A percentile compares a stretch with the other conserved stretches of the same genome.
Conservation (phyloP, 2,888 invertebrate genomes). For the Pseudanteris insignis region DNA sequence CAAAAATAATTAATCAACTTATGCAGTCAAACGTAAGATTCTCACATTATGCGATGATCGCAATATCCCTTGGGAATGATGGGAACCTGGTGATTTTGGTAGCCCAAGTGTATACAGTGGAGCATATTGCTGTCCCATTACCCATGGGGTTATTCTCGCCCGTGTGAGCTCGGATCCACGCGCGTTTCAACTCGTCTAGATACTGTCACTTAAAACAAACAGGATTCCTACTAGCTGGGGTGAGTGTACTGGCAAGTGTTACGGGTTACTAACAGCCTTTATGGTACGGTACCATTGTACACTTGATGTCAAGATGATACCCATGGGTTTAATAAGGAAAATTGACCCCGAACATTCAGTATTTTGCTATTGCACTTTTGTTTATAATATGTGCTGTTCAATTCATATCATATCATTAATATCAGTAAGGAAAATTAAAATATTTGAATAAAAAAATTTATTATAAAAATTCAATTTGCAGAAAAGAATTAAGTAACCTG, state of each 20-base stretch:
- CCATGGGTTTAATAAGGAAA: slow-evolving; percentile 52
- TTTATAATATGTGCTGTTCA: neutral
- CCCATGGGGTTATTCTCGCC: slow-evolving; percentile 54
- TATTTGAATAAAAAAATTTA: too few species aligned
- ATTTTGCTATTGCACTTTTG: neutral
- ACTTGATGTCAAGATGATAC: slow-evolving; percentile 56
- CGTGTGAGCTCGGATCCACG: slow-evolving; percentile 56
- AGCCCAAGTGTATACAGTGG: slow-evolving; percentile 56
- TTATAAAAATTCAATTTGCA: too few species aligned
- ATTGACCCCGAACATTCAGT: neutral
- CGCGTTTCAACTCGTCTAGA: slow-evolving; percentile 10
- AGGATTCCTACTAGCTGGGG: slow-evolving; percentile 15
- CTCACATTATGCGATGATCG: slow-evolving; percentile 62
- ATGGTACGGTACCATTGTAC: slow-evolving; percentile 48
- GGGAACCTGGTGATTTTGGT: slow-evolving; percentile 42
- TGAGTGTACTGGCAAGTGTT: slow-evolving; percentile 50
- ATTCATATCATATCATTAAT: too few species aligned
- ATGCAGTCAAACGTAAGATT: slow-evolving; percentile 47
- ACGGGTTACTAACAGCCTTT: slow-evolving; percentile 55
- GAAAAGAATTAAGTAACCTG: too few species aligned
- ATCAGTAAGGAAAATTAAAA: too few species aligned
- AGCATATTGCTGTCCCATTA: slow-evolving; percentile 60
- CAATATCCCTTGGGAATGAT: slow-evolving; percentile 56
- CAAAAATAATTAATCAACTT: too few species aligned
- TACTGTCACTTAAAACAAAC: slow-evolving; percentile 18